Evolutionary conservation across 2,797 vertebrate species (phyloP).

Genomic region (Acanthurus lineatus): DNA sequence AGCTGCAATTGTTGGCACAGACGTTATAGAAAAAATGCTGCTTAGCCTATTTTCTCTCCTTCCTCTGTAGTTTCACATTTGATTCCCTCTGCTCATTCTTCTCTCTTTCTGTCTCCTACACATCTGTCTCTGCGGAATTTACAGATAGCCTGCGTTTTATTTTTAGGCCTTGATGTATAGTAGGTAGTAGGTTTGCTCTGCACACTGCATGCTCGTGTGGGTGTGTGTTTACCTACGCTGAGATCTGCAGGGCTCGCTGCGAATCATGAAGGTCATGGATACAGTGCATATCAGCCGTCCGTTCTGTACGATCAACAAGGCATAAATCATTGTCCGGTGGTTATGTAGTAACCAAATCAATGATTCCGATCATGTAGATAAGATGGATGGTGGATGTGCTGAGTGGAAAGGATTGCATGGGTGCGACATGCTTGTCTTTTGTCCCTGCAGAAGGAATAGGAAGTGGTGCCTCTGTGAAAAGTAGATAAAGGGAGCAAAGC

Average conservation of each 20-base stretch:
- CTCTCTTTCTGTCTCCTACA: slow-evolving; percentile 67
- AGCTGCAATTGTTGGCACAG: slow-evolving; percentile 11
- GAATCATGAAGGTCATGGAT: slow-evolving; percentile 72
- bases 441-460: slow-evolving; percentile 58
- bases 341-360: slow-evolving; percentile 69
- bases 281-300: slow-evolving; percentile 48
- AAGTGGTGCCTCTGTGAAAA: slow-evolving; percentile 66
- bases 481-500: slow-evolving; percentile 67
- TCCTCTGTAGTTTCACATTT: slow-evolving; percentile 51
- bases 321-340: slow-evolving; percentile 68
- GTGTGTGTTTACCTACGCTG: slow-evolving; percentile 72
- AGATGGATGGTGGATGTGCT: slow-evolving; percentile 61
- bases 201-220: slow-evolving; percentile 54
- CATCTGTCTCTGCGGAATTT: slow-evolving; percentile 53
- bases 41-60: slow-evolving; percentile 47
- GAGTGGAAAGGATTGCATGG: slow-evolving; percentile 49
- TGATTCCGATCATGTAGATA: slow-evolving; percentile 71
- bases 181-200: slow-evolving; percentile 65
- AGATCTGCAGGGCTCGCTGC: slow-evolving; percentile 54
- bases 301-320: slow-evolving; percentile 48
- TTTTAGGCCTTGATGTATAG: slow-evolving; percentile 73
- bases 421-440: slow-evolving; percentile 23
- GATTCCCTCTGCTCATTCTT: slow-evolving; percentile 51
- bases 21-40: slow-evolving; percentile 30
- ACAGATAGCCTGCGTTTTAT: slow-evolving; percentile 65